Conservation (phyloP, 2,888 invertebrate genomes). For the Yponomeuta sedellus region DNA sequence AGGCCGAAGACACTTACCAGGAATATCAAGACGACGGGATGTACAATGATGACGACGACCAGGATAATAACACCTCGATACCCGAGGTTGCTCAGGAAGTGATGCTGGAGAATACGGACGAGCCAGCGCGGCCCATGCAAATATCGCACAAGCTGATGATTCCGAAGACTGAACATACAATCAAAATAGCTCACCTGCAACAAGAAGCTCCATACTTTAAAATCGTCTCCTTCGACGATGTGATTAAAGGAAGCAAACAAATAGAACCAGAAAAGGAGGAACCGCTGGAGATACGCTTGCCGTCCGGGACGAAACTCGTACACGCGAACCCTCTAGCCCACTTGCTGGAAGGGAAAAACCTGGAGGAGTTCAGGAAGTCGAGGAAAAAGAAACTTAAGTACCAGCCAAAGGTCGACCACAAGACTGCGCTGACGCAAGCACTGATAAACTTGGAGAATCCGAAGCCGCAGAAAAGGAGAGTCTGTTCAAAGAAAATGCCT, state of each 20-base stretch:
- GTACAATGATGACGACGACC: not conserved
- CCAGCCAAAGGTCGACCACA: constrained; percentile 34
- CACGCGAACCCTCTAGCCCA: constrained; percentile 58
- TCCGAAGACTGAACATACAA: constrained; percentile 32
- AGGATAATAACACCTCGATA: constrained; percentile 26
- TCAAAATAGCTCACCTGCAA: constrained; percentile 50
- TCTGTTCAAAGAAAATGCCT: not conserved
- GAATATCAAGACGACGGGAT: constrained; percentile 1
- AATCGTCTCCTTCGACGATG: constrained; percentile 51
- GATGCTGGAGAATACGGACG: constrained; percentile 41
- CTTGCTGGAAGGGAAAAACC: constrained; percentile 32
- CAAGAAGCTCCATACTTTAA: constrained; percentile 56
- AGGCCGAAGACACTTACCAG: not conserved
- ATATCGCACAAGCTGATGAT: constrained; percentile 37
- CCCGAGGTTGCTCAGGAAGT: constrained; percentile 62
- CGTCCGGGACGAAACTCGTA: constrained; percentile 50
- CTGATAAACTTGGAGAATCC: constrained; percentile 33
- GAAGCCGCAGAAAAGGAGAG: constrained; percentile 17
- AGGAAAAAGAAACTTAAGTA: constrained; percentile 31
- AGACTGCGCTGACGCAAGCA: constrained; percentile 44
- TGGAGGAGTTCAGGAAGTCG: constrained; percentile 34
- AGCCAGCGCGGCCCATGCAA: constrained; percentile 27
- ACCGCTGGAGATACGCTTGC: constrained; percentile 29
- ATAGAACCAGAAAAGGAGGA: constrained; percentile 2
- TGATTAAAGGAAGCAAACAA: constrained; percentile 21